Evolutionary conservation across 2,113 vertebrate species (phyloP), one percentile per base, ranked within the genome.

Genomic region (Halcyon senegalensis): DNA sequence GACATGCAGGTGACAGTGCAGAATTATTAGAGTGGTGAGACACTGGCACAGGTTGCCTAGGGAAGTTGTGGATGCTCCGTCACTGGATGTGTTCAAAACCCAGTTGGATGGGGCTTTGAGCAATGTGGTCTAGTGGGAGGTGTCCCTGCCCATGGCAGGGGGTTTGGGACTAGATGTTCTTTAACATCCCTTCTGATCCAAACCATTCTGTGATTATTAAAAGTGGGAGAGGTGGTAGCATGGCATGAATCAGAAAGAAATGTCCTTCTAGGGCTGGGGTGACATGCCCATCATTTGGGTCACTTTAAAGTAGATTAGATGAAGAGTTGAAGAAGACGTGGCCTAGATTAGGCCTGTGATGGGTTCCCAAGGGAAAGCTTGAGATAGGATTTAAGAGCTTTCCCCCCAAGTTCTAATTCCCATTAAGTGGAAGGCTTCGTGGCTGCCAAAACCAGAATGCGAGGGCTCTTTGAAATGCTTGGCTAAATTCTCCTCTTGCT

Each of bases 381-480:
- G 62, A 72, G 79, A 59, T 20, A 63, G 51, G 27, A 44, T 84
- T 90, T 80, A 70, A 77, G 17, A 70, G 64, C 41, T 85, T 63
- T 53, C 5, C 3, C 16, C 28, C 6, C 24, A 2, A 28, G 28
- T 72, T 94, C 64, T 91, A 87, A 89, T 89, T 94, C 84, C 88
- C 58, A 87, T 68, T 43, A 89, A 93, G 37, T 75, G 33, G 77
- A 77, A 95, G 76, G 6, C 17, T 87, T 79, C 75, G 13, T 89
- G 82, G 53, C 48, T 89, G 80, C 83, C 88, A 78, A 90, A 92
- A 84, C 9, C 43, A 53, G 88, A 89, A 93, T 0, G 6, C 27
- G 67, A 69, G 18, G 15, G 31, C 72, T 80, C 86, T 96, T 78
- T 82, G 68, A 92, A 95, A 90, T 16, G 39, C 68, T 87, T 92